phyloP scores from a whole-genome alignment of 1,140 invertebrate genomes.

The Diorhabda sublineata region DNA sequence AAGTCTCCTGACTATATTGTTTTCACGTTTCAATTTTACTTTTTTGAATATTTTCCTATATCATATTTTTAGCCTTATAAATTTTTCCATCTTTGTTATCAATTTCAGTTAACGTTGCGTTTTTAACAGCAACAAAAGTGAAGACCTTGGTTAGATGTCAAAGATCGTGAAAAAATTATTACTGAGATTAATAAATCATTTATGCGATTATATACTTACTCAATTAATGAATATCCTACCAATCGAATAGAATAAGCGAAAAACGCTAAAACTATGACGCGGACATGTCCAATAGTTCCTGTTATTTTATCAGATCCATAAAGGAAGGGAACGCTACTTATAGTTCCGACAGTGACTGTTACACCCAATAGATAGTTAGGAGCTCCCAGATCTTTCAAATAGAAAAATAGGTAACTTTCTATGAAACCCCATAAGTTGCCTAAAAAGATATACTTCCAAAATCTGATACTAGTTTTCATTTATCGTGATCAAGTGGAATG shows the following conservation, averaged over 20 bases:
- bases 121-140: no score
- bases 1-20: no score
- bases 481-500: no score
- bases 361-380: conserved; percentile 76
- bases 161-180: no score
- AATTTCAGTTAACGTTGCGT: no score
- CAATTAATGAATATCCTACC: conserved; percentile 78
- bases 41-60: no score
- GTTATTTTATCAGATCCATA: conserved; percentile 76
- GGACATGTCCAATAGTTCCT: conserved; percentile 74
- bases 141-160: no score
- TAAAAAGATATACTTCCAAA: conserved; percentile 50
- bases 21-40: no score
- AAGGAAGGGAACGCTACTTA: conserved; percentile 76
- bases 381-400: conserved; percentile 74
- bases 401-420: conserved; percentile 79
- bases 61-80: no score
- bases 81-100: no score
- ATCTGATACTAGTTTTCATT: no score
- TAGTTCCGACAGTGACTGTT: conserved; percentile 74
- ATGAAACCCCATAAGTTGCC: conserved; percentile 83
- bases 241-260: conserved; percentile 73
- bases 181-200: no score
- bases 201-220: conserved; percentile 51
- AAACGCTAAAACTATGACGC: conserved; percentile 76